phyloP scores from a whole-genome alignment of 2,113 vertebrate species.

The Engystomops pustulosus region DNA sequence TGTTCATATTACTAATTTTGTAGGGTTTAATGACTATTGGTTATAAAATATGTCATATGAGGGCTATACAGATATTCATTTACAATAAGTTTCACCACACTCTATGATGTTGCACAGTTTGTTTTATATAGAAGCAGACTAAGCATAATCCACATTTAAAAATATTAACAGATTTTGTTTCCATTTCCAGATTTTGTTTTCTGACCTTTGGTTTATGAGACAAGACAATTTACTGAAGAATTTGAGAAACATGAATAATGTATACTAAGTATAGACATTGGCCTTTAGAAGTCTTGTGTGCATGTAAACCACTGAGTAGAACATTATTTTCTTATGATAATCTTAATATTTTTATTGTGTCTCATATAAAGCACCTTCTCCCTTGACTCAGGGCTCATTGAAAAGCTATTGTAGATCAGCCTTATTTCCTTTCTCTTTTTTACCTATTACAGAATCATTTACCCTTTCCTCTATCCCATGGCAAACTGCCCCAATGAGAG shows the following conservation, averaged over 20 bases:
- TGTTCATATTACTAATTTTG: no score
- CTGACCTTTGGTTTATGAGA: constrained; percentile 21
- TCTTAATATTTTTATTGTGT: background rate
- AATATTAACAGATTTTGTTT: background rate
- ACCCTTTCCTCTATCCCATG: background rate
- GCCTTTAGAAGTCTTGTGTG: constrained; percentile 5
- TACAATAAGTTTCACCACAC: no score
- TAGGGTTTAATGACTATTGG: no score
- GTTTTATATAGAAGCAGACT: background rate
- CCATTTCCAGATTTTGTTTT: background rate
- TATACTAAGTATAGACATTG: background rate
- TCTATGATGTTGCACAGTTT: background rate
- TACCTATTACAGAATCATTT: background rate
- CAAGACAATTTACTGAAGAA: constrained; percentile 14
- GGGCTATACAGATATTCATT: no score
- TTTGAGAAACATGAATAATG: constrained; percentile 18
- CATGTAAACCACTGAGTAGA: background rate
- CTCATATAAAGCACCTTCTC: background rate
- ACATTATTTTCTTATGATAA: constrained; percentile 12
- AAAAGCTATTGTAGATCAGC: background rate
- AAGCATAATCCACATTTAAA: background rate
- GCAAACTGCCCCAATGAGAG: background rate
- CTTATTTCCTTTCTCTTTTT: background rate
- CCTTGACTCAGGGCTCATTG: background rate
- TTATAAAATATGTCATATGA: no score